Conservation (phyloP, 1,140 invertebrate species). For the Lysiphlebus fabarum region DNA sequence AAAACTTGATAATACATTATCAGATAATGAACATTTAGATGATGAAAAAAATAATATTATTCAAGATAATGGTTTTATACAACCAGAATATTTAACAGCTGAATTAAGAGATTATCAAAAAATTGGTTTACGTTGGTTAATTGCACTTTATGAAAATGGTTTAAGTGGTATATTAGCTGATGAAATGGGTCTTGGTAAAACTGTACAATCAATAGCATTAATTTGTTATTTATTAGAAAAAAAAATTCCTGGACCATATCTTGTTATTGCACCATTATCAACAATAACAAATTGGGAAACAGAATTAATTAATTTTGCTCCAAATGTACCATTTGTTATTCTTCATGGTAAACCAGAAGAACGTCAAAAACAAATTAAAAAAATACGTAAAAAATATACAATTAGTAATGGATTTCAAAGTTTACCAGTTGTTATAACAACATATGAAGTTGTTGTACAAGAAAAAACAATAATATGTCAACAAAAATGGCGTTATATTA, state of each 20-base stretch:
- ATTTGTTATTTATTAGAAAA: slow-evolving; percentile 59
- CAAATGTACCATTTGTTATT: slow-evolving; percentile 60
- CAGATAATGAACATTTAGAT: too few relatives aligned
- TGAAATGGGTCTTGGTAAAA: slow-evolving; percentile 81
- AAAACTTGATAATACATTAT: slow-evolving; percentile 20
- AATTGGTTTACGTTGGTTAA: slow-evolving; percentile 64
- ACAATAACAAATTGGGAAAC: slow-evolving; percentile 70
- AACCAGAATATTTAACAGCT: slow-evolving; percentile 36
- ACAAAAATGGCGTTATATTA: slow-evolving; percentile 63
- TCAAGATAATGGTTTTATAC: neutral
- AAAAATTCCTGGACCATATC: slow-evolving; percentile 59
- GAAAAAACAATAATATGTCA: slow-evolving; percentile 51
- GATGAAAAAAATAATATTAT: neutral
- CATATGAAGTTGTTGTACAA: slow-evolving; percentile 59
- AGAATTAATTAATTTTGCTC: slow-evolving; percentile 68
- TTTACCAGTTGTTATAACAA: slow-evolving; percentile 60
- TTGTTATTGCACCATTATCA: slow-evolving; percentile 67
- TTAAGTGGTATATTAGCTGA: slow-evolving; percentile 77
- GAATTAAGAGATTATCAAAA: slow-evolving; percentile 61
- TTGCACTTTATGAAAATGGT: slow-evolving; percentile 64
- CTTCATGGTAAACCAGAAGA: slow-evolving; percentile 56
- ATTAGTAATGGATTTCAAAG: slow-evolving; percentile 33
- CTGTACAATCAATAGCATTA: slow-evolving; percentile 68
- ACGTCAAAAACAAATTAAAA: slow-evolving; percentile 34
- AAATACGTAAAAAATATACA: slow-evolving; percentile 45